phyloP scores from a whole-genome alignment of 2,888 invertebrate genomes.

The Eupithecia abbreviata region DNA sequence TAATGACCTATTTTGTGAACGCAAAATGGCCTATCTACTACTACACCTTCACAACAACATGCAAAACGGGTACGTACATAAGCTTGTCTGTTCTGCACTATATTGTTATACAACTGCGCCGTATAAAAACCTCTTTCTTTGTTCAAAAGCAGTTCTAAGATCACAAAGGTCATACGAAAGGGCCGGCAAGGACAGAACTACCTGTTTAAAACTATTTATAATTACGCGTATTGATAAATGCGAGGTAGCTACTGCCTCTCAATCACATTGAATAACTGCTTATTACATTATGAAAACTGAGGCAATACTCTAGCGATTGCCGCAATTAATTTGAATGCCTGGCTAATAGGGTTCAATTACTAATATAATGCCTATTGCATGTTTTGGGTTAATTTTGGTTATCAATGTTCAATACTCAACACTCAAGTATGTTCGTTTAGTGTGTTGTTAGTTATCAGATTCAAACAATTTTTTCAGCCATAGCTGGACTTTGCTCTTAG shows the following conservation, averaged over 20 bases:
- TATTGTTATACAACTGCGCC: background rate
- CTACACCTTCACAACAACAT: background rate
- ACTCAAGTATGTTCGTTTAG: background rate
- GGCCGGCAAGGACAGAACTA: slow-evolving; percentile 25
- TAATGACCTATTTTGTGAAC: background rate
- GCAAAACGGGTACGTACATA: background rate
- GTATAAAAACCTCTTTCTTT: background rate
- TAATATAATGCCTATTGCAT: background rate
- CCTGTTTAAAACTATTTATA: slow-evolving; percentile 9
- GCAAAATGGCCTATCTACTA: background rate
- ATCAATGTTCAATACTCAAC: background rate
- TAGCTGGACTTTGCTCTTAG: background rate
- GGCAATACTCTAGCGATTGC: slow-evolving; percentile 2
- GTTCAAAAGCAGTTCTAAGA: slow-evolving; percentile 16
- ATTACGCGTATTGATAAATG: slow-evolving; percentile 24
- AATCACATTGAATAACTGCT: slow-evolving; percentile 18
- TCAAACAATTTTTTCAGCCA: background rate
- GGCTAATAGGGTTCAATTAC: background rate
- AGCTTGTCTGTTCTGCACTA: background rate
- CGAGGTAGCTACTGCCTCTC: slow-evolving; percentile 14
- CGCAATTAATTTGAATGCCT: slow-evolving; percentile 2
- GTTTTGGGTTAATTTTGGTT: background rate
- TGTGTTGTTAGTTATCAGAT: background rate
- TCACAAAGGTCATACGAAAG: slow-evolving; percentile 32
- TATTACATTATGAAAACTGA: slow-evolving; percentile 16